These are phyloP conservation scores for Drosophila birchii DNA, from an alignment of 2,888 invertebrate species.

Conservation along the genomic window DNA sequence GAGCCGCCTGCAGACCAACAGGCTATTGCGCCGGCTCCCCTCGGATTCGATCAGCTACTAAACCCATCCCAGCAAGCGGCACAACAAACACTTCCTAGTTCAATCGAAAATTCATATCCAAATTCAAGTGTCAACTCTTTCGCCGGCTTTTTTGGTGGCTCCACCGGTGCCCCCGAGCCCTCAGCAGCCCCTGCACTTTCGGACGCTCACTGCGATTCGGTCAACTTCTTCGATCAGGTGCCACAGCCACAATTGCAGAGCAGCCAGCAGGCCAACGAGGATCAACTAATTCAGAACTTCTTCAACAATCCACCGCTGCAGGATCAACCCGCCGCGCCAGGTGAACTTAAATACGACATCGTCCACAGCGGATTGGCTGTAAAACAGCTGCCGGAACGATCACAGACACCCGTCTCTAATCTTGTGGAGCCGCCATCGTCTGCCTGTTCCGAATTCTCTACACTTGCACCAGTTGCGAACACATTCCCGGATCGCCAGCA, in stretches of 20 bases:
- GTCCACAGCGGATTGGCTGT: constrained; percentile 81
- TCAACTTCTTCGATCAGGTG: constrained; percentile 62
- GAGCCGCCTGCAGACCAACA: constrained; percentile 3
- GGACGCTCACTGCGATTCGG: constrained; percentile 30
- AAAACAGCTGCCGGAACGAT: constrained; percentile 73
- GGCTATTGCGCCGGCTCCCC: constrained; percentile 3
- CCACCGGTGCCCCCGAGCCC: constrained; percentile 23
- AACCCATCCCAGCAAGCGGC: constrained; percentile 50
- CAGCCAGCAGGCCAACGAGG: constrained; percentile 65
- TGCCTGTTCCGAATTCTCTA: constrained; percentile 83
- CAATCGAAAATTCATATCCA: constrained; percentile 45
- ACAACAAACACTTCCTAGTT: constrained; percentile 21
- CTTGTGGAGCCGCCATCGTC: constrained; percentile 84
- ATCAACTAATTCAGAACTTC: constrained; percentile 84
- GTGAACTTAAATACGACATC: constrained; percentile 83
- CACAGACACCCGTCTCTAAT: constrained; percentile 82
- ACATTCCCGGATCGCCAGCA: constrained; percentile 13
- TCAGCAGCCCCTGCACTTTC: not conserved
- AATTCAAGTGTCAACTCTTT: constrained; percentile 66
- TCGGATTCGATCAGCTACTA: constrained; percentile 65
- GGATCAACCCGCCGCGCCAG: constrained; percentile 78
- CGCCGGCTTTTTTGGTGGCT: constrained; percentile 57
- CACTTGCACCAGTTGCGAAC: constrained; percentile 29
- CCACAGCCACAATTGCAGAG: constrained; percentile 42
- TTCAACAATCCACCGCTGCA: constrained; percentile 84